These are phyloP conservation scores for Coracias cyanogaster DNA, from an alignment of 2,797 vertebrate genomes.

Conservation along the genomic window DNA sequence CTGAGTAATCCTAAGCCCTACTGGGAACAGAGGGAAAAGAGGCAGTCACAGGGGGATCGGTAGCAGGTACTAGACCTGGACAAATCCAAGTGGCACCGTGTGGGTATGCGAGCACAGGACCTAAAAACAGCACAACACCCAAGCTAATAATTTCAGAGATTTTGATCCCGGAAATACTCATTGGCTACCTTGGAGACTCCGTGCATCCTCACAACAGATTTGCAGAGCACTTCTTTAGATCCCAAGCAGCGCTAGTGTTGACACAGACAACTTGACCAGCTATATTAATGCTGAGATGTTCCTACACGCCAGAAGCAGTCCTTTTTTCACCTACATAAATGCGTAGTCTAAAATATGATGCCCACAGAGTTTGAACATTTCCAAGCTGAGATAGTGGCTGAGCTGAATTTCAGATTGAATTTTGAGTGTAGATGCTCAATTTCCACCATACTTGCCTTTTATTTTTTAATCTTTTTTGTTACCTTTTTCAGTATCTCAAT, in stretches of 20 bases:
- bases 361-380: not conserved
- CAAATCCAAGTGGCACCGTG: fast-evolving
- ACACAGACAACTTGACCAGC: not conserved
- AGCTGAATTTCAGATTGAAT: not conserved
- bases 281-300: not conserved
- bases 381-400: not conserved
- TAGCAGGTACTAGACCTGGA: not conserved
- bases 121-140: not conserved
- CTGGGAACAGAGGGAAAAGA: not conserved
- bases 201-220: not conserved
- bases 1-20: not conserved
- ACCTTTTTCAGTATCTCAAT: not conserved
- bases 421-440: not conserved
- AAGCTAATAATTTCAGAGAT: not conserved
- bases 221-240: not conserved
- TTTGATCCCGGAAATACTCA: not conserved
- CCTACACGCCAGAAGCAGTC: not conserved
- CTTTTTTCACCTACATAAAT: not conserved
- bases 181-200: not conserved
- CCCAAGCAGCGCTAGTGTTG: not conserved
- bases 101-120: not conserved
- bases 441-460: not conserved
- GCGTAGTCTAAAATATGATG: not conserved
- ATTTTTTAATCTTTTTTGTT: not conserved
- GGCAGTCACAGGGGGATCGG: fast-evolving